phyloP scores from a whole-genome alignment of 2,888 invertebrate species.

The Aphodius sticticus region DNA sequence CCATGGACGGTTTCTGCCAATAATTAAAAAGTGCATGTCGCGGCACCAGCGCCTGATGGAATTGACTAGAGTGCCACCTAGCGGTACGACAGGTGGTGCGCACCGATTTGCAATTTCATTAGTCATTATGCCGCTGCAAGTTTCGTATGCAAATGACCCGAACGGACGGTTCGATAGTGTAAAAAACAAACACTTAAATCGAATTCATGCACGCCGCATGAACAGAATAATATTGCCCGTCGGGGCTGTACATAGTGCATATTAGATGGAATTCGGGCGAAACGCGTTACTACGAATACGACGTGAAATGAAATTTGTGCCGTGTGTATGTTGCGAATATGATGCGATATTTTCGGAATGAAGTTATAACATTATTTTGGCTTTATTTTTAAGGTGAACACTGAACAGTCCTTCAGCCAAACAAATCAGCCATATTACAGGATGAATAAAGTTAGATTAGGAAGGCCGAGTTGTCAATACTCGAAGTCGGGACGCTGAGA shows the following conservation, averaged over 20 bases:
- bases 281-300: too few species aligned
- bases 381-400: too few species aligned
- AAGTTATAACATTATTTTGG: too few species aligned
- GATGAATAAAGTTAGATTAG: too few species aligned
- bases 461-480: too few species aligned
- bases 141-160: background rate
- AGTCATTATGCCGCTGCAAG: background rate
- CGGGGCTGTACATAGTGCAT: background rate
- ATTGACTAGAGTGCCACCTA: background rate
- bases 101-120: background rate
- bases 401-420: too few species aligned
- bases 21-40: slow-evolving; percentile 4
- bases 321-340: too few species aligned
- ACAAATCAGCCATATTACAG: too few species aligned
- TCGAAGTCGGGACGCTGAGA: too few species aligned
- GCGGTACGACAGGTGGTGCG: background rate
- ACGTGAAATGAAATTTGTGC: too few species aligned
- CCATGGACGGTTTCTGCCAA: background rate
- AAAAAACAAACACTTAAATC: background rate
- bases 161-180: background rate
- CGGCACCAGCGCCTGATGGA: background rate
- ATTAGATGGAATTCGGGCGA: too few species aligned
- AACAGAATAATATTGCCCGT: background rate
- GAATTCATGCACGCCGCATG: background rate
- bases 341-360: too few species aligned